A percentile compares a stretch with the other conserved stretches of the same genome.
Evolutionary conservation across 1,140 invertebrate genomes (phyloP).

Genomic region (Lasaia peninsularis): DNA sequence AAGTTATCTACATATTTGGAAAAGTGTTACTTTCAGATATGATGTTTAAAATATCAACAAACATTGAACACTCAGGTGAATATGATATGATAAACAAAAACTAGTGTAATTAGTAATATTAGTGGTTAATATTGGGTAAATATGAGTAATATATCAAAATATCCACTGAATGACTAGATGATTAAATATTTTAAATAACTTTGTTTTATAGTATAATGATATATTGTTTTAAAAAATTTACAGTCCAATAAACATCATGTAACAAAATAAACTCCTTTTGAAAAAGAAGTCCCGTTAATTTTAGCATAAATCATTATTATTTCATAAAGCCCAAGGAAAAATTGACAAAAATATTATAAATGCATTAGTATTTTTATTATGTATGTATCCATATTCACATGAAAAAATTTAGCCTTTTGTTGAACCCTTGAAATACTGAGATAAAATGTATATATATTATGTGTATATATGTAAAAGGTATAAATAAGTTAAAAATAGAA

Average conservation of each 20-base stretch:
- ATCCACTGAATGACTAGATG: background rate
- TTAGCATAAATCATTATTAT: too few relatives aligned
- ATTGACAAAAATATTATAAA: too few relatives aligned
- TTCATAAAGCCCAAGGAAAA: too few relatives aligned
- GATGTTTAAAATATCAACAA: background rate
- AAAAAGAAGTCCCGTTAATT: too few relatives aligned
- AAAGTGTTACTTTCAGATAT: background rate
- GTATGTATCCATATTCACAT: too few relatives aligned
- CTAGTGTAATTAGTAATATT: background rate
- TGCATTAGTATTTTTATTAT: too few relatives aligned
- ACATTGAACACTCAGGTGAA: slow-evolving; percentile 15
- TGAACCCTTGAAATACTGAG: too few relatives aligned
- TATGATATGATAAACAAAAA: slow-evolving; percentile 3
- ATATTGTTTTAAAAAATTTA: background rate
- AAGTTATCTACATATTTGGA: background rate
- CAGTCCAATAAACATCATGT: background rate
- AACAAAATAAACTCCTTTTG: background rate
- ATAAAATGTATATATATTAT: too few relatives aligned
- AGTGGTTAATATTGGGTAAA: background rate
- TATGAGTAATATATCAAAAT: slow-evolving; percentile 3
- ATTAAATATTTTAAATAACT: background rate
- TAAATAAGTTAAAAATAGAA: background rate
- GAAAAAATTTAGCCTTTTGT: too few relatives aligned
- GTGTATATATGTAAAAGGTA: too few relatives aligned
- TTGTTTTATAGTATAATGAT: background rate